Conservation (phyloP, 2,113 vertebrate species). For the Lanius ludovicianus region DNA sequence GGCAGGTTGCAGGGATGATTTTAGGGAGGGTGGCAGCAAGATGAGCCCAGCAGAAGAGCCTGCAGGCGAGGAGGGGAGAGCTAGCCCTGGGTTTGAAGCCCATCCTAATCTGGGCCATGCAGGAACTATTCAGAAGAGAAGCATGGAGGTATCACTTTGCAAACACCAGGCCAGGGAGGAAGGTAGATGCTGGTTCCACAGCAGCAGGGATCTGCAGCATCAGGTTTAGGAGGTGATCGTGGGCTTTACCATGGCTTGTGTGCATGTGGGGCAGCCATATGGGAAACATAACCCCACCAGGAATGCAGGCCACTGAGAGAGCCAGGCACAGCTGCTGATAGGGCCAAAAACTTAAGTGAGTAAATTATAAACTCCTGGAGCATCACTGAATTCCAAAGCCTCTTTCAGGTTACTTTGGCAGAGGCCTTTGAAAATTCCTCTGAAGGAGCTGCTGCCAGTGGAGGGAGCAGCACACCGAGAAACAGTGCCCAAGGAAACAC, state of each 20-base stretch:
- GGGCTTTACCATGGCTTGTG: background rate
- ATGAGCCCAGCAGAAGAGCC: background rate
- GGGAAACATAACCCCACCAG: background rate
- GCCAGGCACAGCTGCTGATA: background rate
- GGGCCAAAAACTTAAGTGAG: background rate
- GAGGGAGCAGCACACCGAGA: constrained; percentile 12
- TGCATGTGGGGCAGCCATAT: accelerated
- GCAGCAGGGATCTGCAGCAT: background rate
- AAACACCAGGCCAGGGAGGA: background rate
- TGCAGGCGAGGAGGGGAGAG: background rate
- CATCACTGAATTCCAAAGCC: background rate
- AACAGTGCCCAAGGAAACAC: background rate
- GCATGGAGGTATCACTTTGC: background rate
- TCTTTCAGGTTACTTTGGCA: background rate
- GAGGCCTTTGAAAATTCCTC: background rate
- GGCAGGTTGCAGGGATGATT: background rate
- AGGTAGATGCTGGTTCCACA: accelerated
- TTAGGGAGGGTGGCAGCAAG: background rate
- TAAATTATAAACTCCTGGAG: background rate
- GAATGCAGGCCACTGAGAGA: background rate
- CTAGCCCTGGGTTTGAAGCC: background rate
- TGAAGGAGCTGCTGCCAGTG: background rate
- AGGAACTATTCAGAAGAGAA: background rate
- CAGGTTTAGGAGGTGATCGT: background rate
- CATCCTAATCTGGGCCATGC: accelerated